Conservation (phyloP, 2,113 vertebrate species). For the Vireo altiloquus region DNA sequence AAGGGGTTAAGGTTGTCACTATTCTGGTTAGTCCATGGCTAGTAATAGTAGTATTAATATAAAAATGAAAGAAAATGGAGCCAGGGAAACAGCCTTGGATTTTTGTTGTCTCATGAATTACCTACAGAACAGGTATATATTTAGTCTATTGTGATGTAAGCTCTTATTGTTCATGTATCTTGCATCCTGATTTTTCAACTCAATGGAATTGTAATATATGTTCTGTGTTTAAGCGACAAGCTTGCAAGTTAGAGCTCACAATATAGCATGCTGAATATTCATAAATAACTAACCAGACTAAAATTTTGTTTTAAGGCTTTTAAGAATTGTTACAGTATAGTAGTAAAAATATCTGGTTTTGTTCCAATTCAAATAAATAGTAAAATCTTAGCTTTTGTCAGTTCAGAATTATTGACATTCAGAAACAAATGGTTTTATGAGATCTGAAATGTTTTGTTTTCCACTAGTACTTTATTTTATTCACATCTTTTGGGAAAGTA, state of each 20-base stretch:
- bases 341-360: not conserved
- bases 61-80: not conserved
- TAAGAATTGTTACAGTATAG: not conserved
- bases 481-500: not conserved
- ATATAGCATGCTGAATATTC: not conserved
- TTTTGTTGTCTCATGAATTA: not conserved
- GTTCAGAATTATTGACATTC: not conserved
- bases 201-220: accelerated
- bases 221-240: not conserved
- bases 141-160: not conserved
- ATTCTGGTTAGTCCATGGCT: not conserved
- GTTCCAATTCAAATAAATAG: not conserved
- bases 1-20: not conserved
- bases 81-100: not conserved
- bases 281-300: not conserved
- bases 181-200: not conserved
- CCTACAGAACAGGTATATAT: not conserved
- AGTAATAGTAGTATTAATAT: not conserved
- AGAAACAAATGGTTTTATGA: not conserved
- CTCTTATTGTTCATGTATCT: not conserved
- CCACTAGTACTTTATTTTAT: not conserved
- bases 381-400: not conserved
- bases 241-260: not conserved
- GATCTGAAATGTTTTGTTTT: not conserved
- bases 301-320: not conserved